A percentile compares a stretch with the other conserved stretches of the same genome.
Evolutionary conservation across 2,113 vertebrate species (phyloP).

Genomic region (Lamprotornis superbus): DNA sequence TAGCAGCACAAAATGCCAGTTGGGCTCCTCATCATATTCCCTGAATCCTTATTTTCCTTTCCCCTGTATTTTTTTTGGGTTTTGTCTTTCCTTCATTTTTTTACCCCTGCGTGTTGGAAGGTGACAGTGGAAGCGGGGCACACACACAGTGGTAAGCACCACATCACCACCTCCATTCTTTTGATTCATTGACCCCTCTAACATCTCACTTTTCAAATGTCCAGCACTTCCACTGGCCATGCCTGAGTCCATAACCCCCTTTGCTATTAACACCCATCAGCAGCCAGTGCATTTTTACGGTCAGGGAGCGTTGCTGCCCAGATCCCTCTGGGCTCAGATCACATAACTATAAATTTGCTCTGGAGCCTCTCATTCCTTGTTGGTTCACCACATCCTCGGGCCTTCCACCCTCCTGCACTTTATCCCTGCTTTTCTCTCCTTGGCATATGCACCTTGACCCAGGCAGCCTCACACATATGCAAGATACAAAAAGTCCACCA

Average conservation of each 20-base stretch:
- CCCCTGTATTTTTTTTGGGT: neutral
- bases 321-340: conserved; percentile 40
- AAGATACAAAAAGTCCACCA: conserved; percentile 58
- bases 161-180: neutral
- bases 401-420: conserved; percentile 16
- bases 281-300: conserved; percentile 74
- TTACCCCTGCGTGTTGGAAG: accelerated
- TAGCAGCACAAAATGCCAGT: conserved; percentile 21
- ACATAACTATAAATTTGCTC: conserved; percentile 61
- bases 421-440: conserved; percentile 20
- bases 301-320: conserved; percentile 77
- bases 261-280: conserved; percentile 78
- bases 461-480: conserved; percentile 59
- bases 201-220: conserved; percentile 30
- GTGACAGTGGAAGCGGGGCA: neutral
- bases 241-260: conserved; percentile 13
- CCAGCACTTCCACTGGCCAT: neutral
- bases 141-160: accelerated
- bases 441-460: conserved; percentile 71
- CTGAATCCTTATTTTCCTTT: neutral
- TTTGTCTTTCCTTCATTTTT: neutral
- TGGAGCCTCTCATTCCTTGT: conserved; percentile 35
- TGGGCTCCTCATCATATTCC: neutral
- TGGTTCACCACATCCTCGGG: conserved; percentile 60
- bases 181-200: conserved; percentile 4